A percentile compares a stretch with the other conserved stretches of the same genome.
phyloP scores from a whole-genome alignment of 2,888 invertebrate genomes.

The Stenodera caucasica region DNA sequence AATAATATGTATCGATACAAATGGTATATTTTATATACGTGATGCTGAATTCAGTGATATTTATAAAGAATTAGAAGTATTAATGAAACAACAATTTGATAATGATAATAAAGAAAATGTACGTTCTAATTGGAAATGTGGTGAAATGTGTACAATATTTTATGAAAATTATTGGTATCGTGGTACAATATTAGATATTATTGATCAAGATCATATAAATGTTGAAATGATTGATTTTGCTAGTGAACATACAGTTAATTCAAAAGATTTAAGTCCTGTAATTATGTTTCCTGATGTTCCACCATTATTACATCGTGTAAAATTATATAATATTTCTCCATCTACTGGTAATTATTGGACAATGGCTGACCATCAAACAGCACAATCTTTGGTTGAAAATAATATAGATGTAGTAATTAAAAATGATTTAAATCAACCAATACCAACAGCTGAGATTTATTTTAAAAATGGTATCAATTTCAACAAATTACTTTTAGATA shows the following conservation, averaged over 20 bases:
- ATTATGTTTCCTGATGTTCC: conserved; percentile 68
- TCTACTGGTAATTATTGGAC: not conserved
- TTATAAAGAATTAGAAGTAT: conserved; percentile 43
- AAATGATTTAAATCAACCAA: conserved; percentile 40
- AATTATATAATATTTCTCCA: not conserved
- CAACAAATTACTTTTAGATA: conserved; percentile 56
- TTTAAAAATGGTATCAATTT: conserved; percentile 39
- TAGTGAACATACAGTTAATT: conserved; percentile 67
- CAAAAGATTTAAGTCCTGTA: conserved; percentile 63
- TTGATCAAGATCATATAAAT: conserved; percentile 47
- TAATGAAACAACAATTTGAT: conserved; percentile 41
- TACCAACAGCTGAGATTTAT: conserved; percentile 42
- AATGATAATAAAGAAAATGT: conserved; percentile 18
- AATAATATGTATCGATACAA: conserved; percentile 65
- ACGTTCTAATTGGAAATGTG: conserved; percentile 61
- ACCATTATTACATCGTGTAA: conserved; percentile 57
- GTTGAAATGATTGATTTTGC: conserved; percentile 84
- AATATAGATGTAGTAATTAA: conserved; percentile 58
- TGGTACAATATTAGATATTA: conserved; percentile 60
- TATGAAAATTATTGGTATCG: conserved; percentile 75
- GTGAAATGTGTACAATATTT: conserved; percentile 70
- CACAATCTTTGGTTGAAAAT: conserved; percentile 43
- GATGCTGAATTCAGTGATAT: conserved; percentile 39
- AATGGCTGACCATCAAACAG: conserved; percentile 41
- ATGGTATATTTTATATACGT: conserved; percentile 56